These are phyloP conservation scores for Caenorhabditis sp. DNA, from an alignment of 2,888 invertebrate genomes.

Conservation along the genomic window DNA sequence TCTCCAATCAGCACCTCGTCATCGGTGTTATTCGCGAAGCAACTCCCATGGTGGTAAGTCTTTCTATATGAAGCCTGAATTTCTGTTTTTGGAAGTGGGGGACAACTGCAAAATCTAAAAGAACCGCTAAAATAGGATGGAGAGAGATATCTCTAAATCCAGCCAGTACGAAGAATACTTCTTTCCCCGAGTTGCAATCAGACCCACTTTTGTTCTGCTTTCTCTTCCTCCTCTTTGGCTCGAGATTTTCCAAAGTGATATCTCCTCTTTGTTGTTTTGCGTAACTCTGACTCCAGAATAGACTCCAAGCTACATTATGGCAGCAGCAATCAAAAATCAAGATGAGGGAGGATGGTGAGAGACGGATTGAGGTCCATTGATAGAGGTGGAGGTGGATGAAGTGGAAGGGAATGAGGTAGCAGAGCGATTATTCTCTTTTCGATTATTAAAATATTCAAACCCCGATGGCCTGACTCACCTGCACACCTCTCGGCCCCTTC, in stretches of 20 bases:
- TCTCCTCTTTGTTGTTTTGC: background rate
- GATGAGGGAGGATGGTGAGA: background rate
- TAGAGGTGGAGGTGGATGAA: background rate
- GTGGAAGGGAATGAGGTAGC: no score
- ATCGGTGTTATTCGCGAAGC: conserved; percentile 71
- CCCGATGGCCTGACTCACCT: background rate
- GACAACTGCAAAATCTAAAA: conserved; percentile 14
- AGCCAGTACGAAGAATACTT: conserved; percentile 4
- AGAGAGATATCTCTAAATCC: no score
- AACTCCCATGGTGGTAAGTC: conserved; percentile 75
- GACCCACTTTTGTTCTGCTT: conserved; percentile 57
- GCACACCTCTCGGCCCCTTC: background rate
- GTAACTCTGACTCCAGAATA: conserved; percentile 23
- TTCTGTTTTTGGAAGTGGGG: background rate
- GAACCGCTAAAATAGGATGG: no score
- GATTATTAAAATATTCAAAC: background rate
- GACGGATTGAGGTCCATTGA: conserved; percentile 15
- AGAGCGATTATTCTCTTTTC: no score
- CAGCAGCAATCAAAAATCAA: background rate
- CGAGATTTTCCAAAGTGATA: conserved; percentile 43
- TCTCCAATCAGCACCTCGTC: conserved; percentile 47
- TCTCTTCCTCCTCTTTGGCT: conserved; percentile 38
- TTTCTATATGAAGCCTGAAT: conserved; percentile 3
- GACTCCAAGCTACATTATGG: conserved; percentile 20
- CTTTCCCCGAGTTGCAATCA: conserved; percentile 51